These are phyloP conservation scores for Dasysyrphus albostriatus DNA, from an alignment of 2,888 invertebrate genomes.

Conservation along the genomic window DNA sequence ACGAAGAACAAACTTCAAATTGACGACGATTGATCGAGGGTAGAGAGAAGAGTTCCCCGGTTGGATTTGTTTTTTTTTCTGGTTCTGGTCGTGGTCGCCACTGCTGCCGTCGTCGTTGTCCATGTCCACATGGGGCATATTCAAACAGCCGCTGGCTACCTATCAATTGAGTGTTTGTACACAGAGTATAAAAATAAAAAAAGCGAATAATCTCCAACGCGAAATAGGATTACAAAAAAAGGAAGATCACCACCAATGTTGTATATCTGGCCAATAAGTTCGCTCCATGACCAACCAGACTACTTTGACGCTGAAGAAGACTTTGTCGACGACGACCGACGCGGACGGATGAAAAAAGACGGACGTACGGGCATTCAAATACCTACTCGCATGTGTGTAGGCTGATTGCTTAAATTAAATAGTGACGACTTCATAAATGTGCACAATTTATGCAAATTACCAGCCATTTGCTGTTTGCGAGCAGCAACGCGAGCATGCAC, in stretches of 20 bases:
- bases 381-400: conserved; percentile 51
- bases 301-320: conserved; percentile 16
- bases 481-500: conserved; percentile 57
- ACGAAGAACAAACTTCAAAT: conserved; percentile 45
- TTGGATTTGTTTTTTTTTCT: background rate
- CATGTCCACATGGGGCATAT: conserved; percentile 44
- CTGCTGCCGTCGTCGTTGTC: background rate
- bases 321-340: background rate
- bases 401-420: conserved; percentile 76
- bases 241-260: conserved; percentile 47
- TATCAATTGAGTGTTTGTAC: conserved; percentile 62
- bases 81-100: background rate
- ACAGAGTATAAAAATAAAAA: conserved; percentile 26
- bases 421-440: conserved; percentile 76
- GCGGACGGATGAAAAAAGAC: conserved; percentile 6
- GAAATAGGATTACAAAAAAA: conserved; percentile 32
- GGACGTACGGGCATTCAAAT: conserved; percentile 23
- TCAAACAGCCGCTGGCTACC: conserved; percentile 70
- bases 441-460: conserved; percentile 76
- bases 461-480: conserved; percentile 66
- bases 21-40: conserved; percentile 67
- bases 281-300: conserved; percentile 50
- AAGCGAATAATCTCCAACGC: conserved; percentile 18
- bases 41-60: conserved; percentile 26
- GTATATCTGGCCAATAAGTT: conserved; percentile 60